phyloP scores from a whole-genome alignment of 2,797 vertebrate genomes.

The Adelosebastes latens region DNA sequence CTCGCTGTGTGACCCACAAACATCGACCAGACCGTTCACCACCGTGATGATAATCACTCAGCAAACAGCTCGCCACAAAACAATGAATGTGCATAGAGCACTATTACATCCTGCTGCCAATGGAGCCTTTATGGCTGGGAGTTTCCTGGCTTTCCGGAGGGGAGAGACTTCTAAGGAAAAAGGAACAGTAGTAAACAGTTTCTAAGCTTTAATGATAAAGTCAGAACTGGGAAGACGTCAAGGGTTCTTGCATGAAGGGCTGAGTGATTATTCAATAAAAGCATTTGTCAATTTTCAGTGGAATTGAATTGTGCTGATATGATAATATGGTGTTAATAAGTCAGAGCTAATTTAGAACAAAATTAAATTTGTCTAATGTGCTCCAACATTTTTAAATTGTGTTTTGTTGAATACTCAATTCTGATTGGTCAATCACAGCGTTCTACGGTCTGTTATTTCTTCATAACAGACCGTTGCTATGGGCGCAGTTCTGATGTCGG shows the following conservation, averaged over 20 bases:
- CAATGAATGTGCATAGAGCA: constrained; percentile 26
- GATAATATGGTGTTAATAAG: background rate
- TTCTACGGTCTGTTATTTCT: too few species aligned
- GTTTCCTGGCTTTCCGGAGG: constrained; percentile 38
- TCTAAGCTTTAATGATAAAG: background rate
- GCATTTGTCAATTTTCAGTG: background rate
- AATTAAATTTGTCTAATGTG: background rate
- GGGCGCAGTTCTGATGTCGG: too few species aligned
- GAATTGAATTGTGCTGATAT: background rate
- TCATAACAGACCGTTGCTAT: too few species aligned
- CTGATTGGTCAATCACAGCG: too few species aligned
- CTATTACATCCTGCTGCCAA: constrained; percentile 50
- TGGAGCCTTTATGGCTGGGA: constrained; percentile 39
- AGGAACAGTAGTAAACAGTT: constrained; percentile 20
- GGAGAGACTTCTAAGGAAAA: constrained; percentile 29
- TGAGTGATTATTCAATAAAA: background rate
- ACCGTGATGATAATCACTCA: constrained; percentile 37
- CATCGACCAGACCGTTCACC: constrained; percentile 7
- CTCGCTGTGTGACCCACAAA: constrained; percentile 25
- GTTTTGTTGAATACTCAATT: background rate
- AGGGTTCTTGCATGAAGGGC: too few species aligned
- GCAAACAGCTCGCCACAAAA: constrained; percentile 50
- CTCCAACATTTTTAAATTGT: background rate
- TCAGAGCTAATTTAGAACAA: background rate
- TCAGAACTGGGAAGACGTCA: background rate